Conservation (phyloP, 35 echinoderm and acorn worm genomes). For the Hemicentrotus pulcherrimus region DNA sequence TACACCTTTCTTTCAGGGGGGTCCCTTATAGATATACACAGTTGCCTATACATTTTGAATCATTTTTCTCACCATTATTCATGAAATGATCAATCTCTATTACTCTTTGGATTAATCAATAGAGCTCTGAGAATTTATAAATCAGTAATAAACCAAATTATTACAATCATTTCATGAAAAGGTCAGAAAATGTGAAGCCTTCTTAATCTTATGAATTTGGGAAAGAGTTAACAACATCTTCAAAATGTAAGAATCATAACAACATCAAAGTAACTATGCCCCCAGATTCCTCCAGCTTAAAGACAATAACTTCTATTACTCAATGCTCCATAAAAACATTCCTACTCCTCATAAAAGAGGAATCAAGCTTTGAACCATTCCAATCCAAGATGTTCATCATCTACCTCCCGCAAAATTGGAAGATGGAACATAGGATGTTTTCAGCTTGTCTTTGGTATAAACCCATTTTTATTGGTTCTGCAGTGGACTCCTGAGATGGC, state of each 20-base stretch:
- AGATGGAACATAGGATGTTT: not conserved
- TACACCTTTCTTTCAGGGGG: no score
- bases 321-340: not conserved
- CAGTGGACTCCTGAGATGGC: not conserved
- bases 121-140: no score
- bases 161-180: no score
- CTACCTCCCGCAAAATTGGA: not conserved
- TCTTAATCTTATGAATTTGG: not conserved
- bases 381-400: conserved; percentile 1
- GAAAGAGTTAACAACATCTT: no score
- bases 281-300: not conserved
- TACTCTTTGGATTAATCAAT: no score
- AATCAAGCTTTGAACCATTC: conserved; percentile 4
- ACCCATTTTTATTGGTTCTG: conserved; percentile 41
- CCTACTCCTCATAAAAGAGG: not conserved
- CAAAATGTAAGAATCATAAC: not conserved
- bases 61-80: no score
- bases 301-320: not conserved
- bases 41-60: no score
- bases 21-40: no score
- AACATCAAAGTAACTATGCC: not conserved
- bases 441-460: not conserved
- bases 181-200: not conserved
- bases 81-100: no score
- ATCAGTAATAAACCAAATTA: no score